Evolutionary conservation across 2,113 vertebrate genomes (phyloP).

Genomic region (Python bivittatus): DNA sequence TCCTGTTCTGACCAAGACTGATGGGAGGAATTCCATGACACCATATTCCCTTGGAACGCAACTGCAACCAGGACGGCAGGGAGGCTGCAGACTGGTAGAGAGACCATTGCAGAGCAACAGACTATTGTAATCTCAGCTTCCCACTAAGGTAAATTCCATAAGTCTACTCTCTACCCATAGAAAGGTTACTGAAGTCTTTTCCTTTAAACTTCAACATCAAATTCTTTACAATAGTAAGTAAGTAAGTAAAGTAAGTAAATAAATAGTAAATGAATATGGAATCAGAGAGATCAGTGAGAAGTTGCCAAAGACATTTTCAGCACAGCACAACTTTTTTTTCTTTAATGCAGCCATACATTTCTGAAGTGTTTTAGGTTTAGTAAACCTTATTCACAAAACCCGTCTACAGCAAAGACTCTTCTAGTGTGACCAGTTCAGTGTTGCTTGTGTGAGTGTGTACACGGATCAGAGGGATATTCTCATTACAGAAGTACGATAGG

Average conservation of each 20-base stretch:
- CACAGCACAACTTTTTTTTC: not conserved
- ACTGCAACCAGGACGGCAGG: not conserved
- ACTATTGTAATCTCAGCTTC: not conserved
- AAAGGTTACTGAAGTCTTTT: not conserved
- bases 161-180: not conserved
- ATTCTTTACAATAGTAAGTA: not conserved
- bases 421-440: not conserved
- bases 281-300: not conserved
- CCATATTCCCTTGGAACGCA: not conserved
- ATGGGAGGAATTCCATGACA: not conserved
- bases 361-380: not conserved
- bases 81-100: not conserved
- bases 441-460: not conserved
- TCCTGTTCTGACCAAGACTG: not conserved
- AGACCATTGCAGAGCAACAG: not conserved
- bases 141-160: not conserved
- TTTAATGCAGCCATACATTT: not conserved
- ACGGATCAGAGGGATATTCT: not conserved
- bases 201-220: not conserved
- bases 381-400: not conserved
- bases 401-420: not conserved
- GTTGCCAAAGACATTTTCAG: not conserved
- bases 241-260: not conserved
- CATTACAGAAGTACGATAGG: not conserved
- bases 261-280: not conserved